Base-by-base conservation (phyloP, 2,888 invertebrate genomes). In the Noctua janthina region DNA sequence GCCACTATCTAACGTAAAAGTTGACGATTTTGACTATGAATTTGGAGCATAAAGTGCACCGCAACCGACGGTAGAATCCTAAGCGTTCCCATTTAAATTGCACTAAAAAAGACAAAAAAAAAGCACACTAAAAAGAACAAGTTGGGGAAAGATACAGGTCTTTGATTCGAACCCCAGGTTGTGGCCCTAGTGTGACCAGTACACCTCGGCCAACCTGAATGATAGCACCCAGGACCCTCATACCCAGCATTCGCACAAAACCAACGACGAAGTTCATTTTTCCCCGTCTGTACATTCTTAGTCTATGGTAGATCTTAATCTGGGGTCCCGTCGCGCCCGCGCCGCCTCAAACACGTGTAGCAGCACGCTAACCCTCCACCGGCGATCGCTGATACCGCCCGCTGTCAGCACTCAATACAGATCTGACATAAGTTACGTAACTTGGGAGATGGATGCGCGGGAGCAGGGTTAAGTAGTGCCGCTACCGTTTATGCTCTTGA, bases 231-330 rank as follows among this genome's bases (percentile, higher is more conserved):
- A n/a, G 39, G 3, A 62, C n/a, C 17, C n/a, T 6, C 8, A 29
- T 15, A 8, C 35, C 7, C 3, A 10, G 35, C 23, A 35, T 15
- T 49, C 39, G 7, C 11, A 62, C 15, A 39, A 23, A 8, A 54
- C 13, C 43, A 78, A 35, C 2, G 20, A 46, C 2, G 15, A 29
- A 29, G 49, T 43, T 2, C 11, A 35, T 54, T 56, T 51, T 35
- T 15, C 56, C 29, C n/a, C 7, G 10, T 79, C 68, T 81, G 3
- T 62, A 11, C 10, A 29, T 81, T 69, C 23, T 23, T 54, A 81
- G 23, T 85, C 81, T 81, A 49, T 80, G 85, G 51, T n/a, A 76
- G 91, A 91, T 91, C 82, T 82, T 90, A 86, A 90, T 91, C 90
- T 83, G 74, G 74, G 74, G 75, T 76, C 81, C 81, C 81, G 87